phyloP scores from a whole-genome alignment of 2,797 vertebrate genomes.

The Petrocephalus schoutedeni region DNA sequence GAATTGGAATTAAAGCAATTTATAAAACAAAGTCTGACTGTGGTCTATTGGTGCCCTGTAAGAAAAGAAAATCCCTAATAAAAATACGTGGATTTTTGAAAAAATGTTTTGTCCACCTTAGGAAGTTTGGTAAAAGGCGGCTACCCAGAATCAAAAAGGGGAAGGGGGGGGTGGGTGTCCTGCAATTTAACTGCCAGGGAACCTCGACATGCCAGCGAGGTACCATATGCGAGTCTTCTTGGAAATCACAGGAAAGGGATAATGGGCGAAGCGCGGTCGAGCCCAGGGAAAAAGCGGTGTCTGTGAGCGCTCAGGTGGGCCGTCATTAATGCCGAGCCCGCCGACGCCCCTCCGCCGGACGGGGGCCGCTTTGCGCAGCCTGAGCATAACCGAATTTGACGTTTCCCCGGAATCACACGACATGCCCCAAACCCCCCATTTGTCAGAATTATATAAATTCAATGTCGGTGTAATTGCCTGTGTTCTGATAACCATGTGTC shows the following conservation, averaged over 20 bases:
- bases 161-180: constrained; percentile 37
- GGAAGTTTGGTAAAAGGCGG: neutral
- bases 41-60: neutral
- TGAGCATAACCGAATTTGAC: constrained; percentile 16
- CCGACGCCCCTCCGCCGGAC: constrained; percentile 45
- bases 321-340: constrained; percentile 54
- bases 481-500: constrained; percentile 13
- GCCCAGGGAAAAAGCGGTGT: constrained; percentile 10
- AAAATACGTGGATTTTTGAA: neutral
- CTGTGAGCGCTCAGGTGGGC: constrained; percentile 50
- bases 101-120: neutral
- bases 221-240: constrained; percentile 45
- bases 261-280: constrained; percentile 12
- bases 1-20: neutral
- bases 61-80: neutral
- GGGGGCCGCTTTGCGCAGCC: constrained; percentile 48
- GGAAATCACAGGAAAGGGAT: constrained; percentile 65
- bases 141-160: neutral
- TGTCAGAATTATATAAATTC: constrained; percentile 26
- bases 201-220: constrained; percentile 40
- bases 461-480: constrained; percentile 49
- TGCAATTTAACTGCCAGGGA: constrained; percentile 67
- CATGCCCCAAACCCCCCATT: constrained; percentile 12
- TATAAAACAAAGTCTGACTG: neutral
- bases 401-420: constrained; percentile 6